Base-by-base conservation (phyloP, 92 coral and sea anemone genomes). In the Porites lobata region DNA sequence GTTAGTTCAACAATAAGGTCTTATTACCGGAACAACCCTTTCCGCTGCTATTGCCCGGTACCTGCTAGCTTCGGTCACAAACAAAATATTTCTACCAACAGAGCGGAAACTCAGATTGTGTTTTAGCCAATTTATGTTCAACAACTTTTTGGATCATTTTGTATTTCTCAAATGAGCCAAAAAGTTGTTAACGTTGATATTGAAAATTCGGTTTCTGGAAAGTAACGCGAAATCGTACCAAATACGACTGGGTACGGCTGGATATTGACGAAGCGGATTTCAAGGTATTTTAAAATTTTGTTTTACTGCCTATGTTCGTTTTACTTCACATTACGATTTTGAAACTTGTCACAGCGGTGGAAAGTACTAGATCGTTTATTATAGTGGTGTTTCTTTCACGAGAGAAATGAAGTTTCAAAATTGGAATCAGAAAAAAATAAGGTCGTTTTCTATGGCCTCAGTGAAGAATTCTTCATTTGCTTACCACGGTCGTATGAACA, bases 41-140 rank as follows among this genome's bases (percentile, higher is more conserved):
- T 66, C n/a, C 78, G 57, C 14, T 57, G 38, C 56, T 38, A 69
- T 47, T n/a, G 52, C 63, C 86, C 14, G 86, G 76, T 70, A 82
- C 86, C 86, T 3, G 86, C 56, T 7, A 17, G 70, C 47, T 32
- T 70, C 13, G 38, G 29, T 29, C 64, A 24, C 21, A 70, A 70
- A 82, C 65, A 57, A 32, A 57, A 56, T 57, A 81, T 24, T 38
- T 82, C 22, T 26, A 18, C 2, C 38, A n/a, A 13, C 47, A 54
- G 26, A 20, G 63, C 38, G n/a, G 56, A 19, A 54, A 12, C 3
- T 21, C 58, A 51, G 59, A 69, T 17, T 43, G 85, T 52, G 38
- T 17, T 52, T 69, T 50, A 20, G 8, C 69, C 52, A 66, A 21
- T 68, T 50, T 26, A 15, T 50, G 24, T 65, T 50, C 22, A 10